Conservation (phyloP, 2,113 vertebrate genomes). For the Henicopernis longicauda region DNA sequence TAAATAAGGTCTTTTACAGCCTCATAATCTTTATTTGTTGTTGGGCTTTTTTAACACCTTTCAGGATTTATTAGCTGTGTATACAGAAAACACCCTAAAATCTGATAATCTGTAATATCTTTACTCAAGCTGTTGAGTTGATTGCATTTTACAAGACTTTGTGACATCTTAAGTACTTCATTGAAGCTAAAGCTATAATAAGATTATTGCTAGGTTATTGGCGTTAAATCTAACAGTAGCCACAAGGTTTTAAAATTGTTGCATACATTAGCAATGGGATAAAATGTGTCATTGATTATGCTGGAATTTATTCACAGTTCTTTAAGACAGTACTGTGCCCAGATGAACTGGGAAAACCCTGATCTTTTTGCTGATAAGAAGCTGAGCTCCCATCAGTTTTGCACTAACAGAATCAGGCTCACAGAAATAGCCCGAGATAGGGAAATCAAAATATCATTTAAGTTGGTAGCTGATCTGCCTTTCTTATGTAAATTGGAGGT, state of each 20-base stretch:
- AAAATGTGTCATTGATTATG: neutral
- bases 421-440: neutral
- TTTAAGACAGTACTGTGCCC: neutral
- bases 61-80: slow-evolving; percentile 1
- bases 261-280: neutral
- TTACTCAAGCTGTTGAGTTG: neutral
- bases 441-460: neutral
- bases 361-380: neutral
- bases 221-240: neutral
- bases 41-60: neutral
- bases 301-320: neutral
- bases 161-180: neutral
- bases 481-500: neutral
- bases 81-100: neutral
- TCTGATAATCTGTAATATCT: neutral
- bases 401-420: neutral
- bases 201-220: neutral
- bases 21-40: neutral
- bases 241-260: neutral
- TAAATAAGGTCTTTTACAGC: neutral
- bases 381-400: neutral
- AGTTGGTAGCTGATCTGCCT: neutral
- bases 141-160: neutral
- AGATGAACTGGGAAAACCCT: neutral
- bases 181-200: neutral